phyloP scores from a whole-genome alignment of 2,113 vertebrate genomes.

The Myotis lucifugus region DNA sequence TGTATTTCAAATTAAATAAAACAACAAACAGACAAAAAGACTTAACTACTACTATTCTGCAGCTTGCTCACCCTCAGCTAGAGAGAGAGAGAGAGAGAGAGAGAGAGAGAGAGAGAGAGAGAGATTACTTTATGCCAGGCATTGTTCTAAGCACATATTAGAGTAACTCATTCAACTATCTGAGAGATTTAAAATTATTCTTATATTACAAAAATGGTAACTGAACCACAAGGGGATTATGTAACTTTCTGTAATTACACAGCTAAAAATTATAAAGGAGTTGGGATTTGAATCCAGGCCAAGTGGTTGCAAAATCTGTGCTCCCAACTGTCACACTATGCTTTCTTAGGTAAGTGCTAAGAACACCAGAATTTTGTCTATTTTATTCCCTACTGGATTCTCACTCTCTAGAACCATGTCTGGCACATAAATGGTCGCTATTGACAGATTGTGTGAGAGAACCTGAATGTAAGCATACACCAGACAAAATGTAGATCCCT shows the following conservation, averaged over 20 bases:
- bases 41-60: neutral
- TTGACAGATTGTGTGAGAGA: neutral
- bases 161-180: neutral
- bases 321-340: neutral
- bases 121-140: neutral
- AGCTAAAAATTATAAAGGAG: neutral
- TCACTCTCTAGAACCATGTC: neutral
- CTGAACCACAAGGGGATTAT: neutral
- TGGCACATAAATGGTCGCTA: neutral
- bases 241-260: neutral
- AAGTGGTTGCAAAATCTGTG: neutral
- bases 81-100: no score
- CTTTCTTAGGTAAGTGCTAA: neutral
- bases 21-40: neutral
- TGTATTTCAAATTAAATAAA: neutral
- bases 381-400: neutral
- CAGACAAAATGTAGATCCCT: neutral
- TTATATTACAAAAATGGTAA: neutral
- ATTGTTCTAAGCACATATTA: neutral
- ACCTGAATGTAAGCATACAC: neutral
- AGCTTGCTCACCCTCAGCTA: neutral
- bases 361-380: neutral
- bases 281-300: neutral
- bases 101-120: no score
- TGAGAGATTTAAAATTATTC: neutral